These are phyloP conservation scores for Myotis daubentonii DNA, from an alignment of 2,797 vertebrate species.

Conservation along the genomic window DNA sequence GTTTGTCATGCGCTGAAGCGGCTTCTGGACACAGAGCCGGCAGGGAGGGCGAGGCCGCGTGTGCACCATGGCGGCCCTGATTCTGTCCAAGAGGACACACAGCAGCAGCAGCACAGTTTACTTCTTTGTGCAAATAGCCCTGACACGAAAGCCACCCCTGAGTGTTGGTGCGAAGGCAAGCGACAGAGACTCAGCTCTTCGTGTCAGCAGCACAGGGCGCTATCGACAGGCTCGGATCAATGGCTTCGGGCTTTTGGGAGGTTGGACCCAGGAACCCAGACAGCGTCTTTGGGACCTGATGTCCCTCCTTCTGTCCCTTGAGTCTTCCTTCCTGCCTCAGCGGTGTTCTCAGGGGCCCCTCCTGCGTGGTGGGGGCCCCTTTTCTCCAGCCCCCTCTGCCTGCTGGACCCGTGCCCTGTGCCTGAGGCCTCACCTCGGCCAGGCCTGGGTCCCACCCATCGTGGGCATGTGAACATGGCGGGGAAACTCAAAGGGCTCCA, in stretches of 20 bases:
- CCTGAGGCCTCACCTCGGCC: rapidly evolving
- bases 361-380: background rate
- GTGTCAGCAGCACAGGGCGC: background rate
- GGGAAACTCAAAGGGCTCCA: background rate
- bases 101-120: background rate
- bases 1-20: background rate
- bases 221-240: background rate
- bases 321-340: background rate
- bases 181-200: background rate
- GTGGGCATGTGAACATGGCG: background rate
- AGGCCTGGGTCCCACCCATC: background rate
- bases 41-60: background rate
- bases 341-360: background rate
- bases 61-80: background rate
- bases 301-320: background rate
- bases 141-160: background rate
- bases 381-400: background rate
- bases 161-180: background rate
- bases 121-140: constrained; percentile 8
- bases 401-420: background rate
- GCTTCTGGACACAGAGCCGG: background rate
- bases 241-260: background rate
- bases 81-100: background rate
- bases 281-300: background rate
- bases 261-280: background rate